These are phyloP conservation scores for Heliothis subflexa DNA, from an alignment of 1,140 invertebrate species.

Conservation along the genomic window DNA sequence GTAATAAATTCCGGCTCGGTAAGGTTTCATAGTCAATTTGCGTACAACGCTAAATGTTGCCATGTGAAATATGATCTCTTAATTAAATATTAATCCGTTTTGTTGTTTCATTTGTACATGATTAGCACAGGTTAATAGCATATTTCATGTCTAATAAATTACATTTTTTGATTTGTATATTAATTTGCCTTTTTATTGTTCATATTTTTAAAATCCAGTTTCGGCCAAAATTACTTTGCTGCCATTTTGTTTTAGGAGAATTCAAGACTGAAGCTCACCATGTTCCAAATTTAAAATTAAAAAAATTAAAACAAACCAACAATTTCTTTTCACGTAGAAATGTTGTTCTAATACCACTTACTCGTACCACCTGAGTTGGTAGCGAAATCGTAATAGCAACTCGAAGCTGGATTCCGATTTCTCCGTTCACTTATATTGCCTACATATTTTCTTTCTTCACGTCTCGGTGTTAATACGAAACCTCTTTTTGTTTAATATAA, in stretches of 20 bases:
- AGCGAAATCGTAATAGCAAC: slow-evolving; percentile 4
- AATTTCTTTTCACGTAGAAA: not conserved
- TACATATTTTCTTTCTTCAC: slow-evolving; percentile 11
- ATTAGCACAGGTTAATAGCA: not conserved
- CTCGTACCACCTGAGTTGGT: not conserved
- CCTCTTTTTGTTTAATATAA: slow-evolving; percentile 27
- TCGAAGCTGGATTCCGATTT: slow-evolving; percentile 16
- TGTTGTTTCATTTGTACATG: not conserved
- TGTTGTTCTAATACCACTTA: not conserved
- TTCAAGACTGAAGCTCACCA: too few relatives aligned
- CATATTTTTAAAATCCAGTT: too few relatives aligned
- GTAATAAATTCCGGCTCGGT: slow-evolving; percentile 18
- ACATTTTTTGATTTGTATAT: too few relatives aligned
- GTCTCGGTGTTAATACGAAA: slow-evolving; percentile 27
- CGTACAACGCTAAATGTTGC: slow-evolving; percentile 2
- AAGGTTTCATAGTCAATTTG: slow-evolving; percentile 36
- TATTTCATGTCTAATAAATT: too few relatives aligned
- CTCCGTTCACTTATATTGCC: slow-evolving; percentile 9
- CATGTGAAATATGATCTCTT: slow-evolving; percentile 3
- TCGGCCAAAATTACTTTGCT: too few relatives aligned
- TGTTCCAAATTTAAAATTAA: not conserved
- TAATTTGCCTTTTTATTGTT: too few relatives aligned
- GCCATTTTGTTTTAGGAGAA: too few relatives aligned
- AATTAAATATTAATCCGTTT: not conserved
- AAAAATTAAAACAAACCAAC: not conserved